Evolutionary conservation across 2,113 vertebrate genomes (phyloP), one percentile per base, ranked within the genome.

Genomic region (Scomber scombrus): DNA sequence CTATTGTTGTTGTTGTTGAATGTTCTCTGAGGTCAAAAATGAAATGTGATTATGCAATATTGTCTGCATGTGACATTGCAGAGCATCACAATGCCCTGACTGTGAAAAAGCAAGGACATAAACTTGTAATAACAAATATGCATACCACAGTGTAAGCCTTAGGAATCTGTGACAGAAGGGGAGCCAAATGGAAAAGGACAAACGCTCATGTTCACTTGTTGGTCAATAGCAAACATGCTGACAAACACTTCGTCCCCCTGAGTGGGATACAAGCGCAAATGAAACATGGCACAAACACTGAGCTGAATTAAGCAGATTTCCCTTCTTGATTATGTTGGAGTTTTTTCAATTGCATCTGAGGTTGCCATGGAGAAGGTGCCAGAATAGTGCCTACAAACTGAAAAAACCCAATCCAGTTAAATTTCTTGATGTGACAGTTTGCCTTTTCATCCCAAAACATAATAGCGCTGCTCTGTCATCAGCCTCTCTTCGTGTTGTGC

Each of bases 141-240:
- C 47, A 16, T 26, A 23, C 47, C 11, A 54, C 46, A 55, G 57
- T 18, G 26, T 77, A 69, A 63, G 77, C 43, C 55, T 13, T 70
- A 26, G 51, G 71, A 51, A 2, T 29, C 67, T 76, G 63, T 57
- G 49, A 26, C 9, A 66, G 69, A 74, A 77, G 63, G 18, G 45
- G 57, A 73, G 71, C 34, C 63, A 71, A 77, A 73, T 21, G 31
- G 49, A 71, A 72, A 8, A 55, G 54, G 70, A 65, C 75, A 57
- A 82, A 43, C 23, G 80, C 72, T 84, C 63, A n/a, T 65, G 73
- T 69, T 75, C 68, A 74, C 61, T 57, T 74, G 68, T 71, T 83
- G 87, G 78, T 85, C 87, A 69, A 78, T 19, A 75, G 70, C 71
- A 86, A 84, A 83, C 81, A 63, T 56, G 65, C 69, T 61, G 69